Evolutionary conservation across 2,888 invertebrate species (phyloP).

Genomic region (Marasmarcha lunaedactyla): DNA sequence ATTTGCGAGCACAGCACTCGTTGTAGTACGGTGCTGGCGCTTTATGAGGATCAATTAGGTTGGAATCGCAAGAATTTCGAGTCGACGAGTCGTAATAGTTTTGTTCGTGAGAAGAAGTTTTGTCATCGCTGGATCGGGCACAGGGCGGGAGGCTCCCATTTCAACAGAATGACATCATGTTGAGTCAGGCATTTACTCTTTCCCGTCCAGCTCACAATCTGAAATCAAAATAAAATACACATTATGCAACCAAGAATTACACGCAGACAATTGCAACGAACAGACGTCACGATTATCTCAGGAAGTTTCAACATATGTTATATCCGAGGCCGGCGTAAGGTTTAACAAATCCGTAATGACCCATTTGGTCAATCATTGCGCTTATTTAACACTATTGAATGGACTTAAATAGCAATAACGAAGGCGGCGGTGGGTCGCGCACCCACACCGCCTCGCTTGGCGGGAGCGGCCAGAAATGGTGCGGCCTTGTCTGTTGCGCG

Average conservation of each 20-base stretch:
- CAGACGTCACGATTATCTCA: slow-evolving; percentile 2
- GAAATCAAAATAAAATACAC: background rate
- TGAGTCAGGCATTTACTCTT: slow-evolving; percentile 40
- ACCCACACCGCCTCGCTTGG: slow-evolving; percentile 55
- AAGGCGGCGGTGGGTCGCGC: slow-evolving; percentile 42
- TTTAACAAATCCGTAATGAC: slow-evolving; percentile 25
- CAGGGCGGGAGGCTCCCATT: slow-evolving; percentile 1
- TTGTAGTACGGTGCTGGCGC: slow-evolving; percentile 1
- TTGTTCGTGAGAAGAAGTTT: slow-evolving; percentile 39
- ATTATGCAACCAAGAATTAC: no score
- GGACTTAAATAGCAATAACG: slow-evolving; percentile 40
- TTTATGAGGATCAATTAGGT: slow-evolving; percentile 30
- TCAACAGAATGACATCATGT: slow-evolving; percentile 60
- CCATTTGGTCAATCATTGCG: slow-evolving; percentile 23
- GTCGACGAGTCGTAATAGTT: slow-evolving; percentile 21
- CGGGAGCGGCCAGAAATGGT: slow-evolving; percentile 19
- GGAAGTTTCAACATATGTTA: slow-evolving; percentile 7
- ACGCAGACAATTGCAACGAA: no score
- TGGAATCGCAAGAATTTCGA: slow-evolving; percentile 39
- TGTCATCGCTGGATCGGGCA: slow-evolving; percentile 61
- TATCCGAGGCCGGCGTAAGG: slow-evolving; percentile 15
- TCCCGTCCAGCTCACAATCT: slow-evolving; percentile 18
- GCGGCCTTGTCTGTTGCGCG: slow-evolving; percentile 9
- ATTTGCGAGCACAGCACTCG: no score
- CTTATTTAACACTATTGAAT: slow-evolving; percentile 16